Base-by-base conservation (phyloP, 92 coral and sea anemone species). In the Epizoanthus scotinus region DNA sequence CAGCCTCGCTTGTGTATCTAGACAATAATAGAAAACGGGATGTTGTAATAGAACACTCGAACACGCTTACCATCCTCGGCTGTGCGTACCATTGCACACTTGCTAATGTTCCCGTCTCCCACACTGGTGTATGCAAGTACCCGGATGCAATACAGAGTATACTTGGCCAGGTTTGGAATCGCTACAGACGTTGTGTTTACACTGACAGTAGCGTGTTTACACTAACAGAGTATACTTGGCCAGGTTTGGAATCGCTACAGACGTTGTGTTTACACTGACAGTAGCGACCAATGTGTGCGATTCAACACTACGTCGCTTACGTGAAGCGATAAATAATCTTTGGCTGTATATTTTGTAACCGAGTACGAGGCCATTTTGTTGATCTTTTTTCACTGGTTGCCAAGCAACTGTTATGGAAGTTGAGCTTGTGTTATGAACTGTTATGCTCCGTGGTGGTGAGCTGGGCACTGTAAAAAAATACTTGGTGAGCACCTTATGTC, bases 51-150 rank as follows among this genome's bases (percentile, higher is more conserved):
- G n/a, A n/a, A n/a, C n/a, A n/a, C n/a, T n/a, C n/a, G n/a, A n/a
- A n/a, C n/a, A n/a, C n/a, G 0, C 86, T 62, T 82, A 82, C 86
- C 86, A 57, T 82, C 86, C 50, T 82, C 86, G 13, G 63, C 65
- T 17, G 86, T 82, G 57, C 86, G 73, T n/a, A 71, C 71, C 52
- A 31, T 66, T 21, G 42, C 73, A 71, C 86, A 77, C 29, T 78
- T 54, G 44, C 70, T 31, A 13, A 66, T 10, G 17, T 53, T 61
- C 50, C 86, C 86, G 34, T 38, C 40, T 36, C 73, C 81, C 25
- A 72, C 63, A 24, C 54, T 61, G 3, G 86, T 83, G 47, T 34
- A 83, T 8, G 86, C 86, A 28, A 71, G 68, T 6, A 83, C 81
- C 36, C 49, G 63, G 55, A 83, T 53, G 34, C 29, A 28, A 63